phyloP scores from a whole-genome alignment of 2,113 vertebrate genomes.

The Loxodonta africana region DNA sequence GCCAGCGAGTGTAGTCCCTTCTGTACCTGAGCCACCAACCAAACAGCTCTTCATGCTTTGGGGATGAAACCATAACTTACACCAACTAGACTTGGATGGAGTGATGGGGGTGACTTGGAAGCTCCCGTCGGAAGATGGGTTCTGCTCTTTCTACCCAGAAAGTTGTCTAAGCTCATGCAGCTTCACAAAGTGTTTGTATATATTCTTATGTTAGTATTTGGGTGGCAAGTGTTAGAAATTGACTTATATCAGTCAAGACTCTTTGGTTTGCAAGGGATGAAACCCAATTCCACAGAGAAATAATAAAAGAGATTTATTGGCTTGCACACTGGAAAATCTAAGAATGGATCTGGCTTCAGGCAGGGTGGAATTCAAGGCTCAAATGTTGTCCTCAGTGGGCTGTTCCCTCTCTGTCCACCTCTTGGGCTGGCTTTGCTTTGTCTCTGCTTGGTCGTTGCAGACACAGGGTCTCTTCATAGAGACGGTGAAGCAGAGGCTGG shows the following conservation, averaged over 20 bases:
- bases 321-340: background rate
- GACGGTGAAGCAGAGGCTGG: background rate
- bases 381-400: background rate
- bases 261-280: background rate
- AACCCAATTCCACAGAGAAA: constrained; percentile 4
- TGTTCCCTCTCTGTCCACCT: background rate
- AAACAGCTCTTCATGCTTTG: background rate
- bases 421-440: background rate
- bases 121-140: background rate
- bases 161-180: background rate
- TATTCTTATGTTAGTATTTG: background rate
- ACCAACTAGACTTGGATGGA: background rate
- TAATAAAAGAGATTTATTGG: background rate
- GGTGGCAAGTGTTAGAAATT: background rate
- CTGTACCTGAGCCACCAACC: background rate
- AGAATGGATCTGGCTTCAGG: background rate
- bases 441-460: constrained; percentile 9
- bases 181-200: background rate
- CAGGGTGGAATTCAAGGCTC: constrained; percentile 12
- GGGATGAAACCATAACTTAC: background rate
- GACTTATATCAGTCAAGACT: background rate
- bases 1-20: background rate
- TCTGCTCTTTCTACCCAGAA: background rate
- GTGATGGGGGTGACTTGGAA: background rate
- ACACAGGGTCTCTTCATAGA: background rate